These are phyloP conservation scores for Apodemus speciosus DNA, from an alignment of 2,113 vertebrate species.

Conservation along the genomic window DNA sequence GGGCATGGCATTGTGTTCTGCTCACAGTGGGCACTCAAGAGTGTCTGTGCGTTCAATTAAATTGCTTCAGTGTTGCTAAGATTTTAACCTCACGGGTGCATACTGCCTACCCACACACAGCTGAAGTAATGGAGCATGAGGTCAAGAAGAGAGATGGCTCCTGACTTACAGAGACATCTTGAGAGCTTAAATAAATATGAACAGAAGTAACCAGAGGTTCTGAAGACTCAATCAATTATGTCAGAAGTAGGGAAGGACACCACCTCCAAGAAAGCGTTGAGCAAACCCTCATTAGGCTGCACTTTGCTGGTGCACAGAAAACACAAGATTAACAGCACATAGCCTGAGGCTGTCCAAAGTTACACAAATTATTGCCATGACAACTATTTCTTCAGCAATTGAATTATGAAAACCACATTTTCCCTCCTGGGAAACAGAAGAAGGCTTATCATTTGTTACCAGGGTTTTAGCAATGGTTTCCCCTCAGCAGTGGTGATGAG, in stretches of 20 bases:
- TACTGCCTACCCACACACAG: neutral
- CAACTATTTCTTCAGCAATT: slow-evolving; percentile 54
- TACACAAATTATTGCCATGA: slow-evolving; percentile 61
- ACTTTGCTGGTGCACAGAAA: neutral
- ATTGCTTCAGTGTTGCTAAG: slow-evolving; percentile 28
- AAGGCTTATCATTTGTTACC: slow-evolving; percentile 12
- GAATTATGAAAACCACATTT: slow-evolving; percentile 50
- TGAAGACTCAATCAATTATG: slow-evolving; percentile 21
- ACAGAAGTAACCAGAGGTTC: slow-evolving; percentile 17
- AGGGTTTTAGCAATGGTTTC: neutral
- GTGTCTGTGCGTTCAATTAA: neutral
- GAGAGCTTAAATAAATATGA: slow-evolving; percentile 4
- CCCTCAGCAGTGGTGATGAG: neutral
- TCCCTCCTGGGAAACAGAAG: neutral
- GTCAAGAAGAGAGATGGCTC: slow-evolving; percentile 19
- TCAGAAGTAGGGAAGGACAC: neutral
- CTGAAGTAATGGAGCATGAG: neutral
- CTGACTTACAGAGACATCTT: slow-evolving; percentile 20
- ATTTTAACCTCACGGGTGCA: neutral
- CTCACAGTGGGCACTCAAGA: neutral
- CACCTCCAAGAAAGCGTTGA: neutral
- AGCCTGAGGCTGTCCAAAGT: neutral
- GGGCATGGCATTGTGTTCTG: neutral
- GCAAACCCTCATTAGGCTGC: neutral
- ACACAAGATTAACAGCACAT: neutral